Evolutionary conservation across 2,888 invertebrate genomes (phyloP).

Genomic region (Dryocosmus kuriphilus): DNA sequence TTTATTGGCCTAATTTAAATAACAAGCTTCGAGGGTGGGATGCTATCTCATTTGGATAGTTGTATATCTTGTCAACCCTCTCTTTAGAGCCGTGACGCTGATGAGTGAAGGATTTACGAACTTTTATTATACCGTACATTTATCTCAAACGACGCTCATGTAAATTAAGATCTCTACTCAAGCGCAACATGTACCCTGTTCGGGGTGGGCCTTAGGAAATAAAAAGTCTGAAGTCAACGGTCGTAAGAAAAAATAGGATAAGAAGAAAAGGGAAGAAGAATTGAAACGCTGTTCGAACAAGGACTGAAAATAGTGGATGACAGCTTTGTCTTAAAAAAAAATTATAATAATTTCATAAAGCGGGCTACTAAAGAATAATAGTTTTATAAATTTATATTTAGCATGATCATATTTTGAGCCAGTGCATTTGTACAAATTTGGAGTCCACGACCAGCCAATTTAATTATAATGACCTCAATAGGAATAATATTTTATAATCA

Average conservation of each 20-base stretch:
- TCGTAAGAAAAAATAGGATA: conserved; percentile 26
- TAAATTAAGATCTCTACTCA: conserved; percentile 66
- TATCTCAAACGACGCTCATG: conserved; percentile 65
- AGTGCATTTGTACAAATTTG: background rate
- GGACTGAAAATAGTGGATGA: too few species aligned
- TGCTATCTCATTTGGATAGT: conserved; percentile 62
- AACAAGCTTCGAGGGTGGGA: conserved; percentile 65
- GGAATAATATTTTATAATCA: background rate
- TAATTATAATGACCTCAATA: background rate
- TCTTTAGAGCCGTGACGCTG: conserved; percentile 57
- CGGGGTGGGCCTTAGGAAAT: background rate
- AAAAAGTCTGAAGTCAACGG: background rate
- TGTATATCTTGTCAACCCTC: conserved; percentile 57
- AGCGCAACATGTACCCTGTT: conserved; percentile 5
- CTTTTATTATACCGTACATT: conserved; percentile 68
- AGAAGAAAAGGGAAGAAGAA: conserved; percentile 43
- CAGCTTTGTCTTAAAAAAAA: conserved; percentile 17
- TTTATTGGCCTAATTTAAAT: conserved; percentile 76
- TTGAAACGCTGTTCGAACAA: too few species aligned
- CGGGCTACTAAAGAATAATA: too few species aligned
- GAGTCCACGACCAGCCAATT: background rate
- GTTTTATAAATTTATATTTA: too few species aligned
- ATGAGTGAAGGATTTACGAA: conserved; percentile 73
- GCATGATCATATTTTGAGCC: too few species aligned
- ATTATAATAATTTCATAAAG: too few species aligned